Conservation (phyloP, 2,888 invertebrate genomes). For the Pollenia amentaria region DNA sequence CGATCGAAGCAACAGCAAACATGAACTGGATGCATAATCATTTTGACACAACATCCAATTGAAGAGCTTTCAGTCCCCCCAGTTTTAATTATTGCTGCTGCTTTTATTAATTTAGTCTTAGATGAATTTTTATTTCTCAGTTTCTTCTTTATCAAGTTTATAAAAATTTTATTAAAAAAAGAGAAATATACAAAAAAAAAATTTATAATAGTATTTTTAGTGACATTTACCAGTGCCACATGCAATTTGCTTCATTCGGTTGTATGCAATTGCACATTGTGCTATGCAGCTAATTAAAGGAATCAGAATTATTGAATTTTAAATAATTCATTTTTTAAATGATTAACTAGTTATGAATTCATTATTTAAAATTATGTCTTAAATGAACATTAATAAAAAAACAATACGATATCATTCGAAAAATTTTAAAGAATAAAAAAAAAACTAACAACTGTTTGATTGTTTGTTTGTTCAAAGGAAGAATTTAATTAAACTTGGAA, state of each 20-base stretch:
- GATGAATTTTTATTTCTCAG: conserved; percentile 25
- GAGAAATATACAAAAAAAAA: conserved; percentile 4
- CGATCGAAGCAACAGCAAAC: not conserved
- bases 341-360: not conserved
- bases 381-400: not conserved
- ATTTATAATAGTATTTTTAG: conserved; percentile 25
- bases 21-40: conserved; percentile 40
- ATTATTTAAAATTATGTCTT: conserved; percentile 14
- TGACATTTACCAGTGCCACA: conserved; percentile 50
- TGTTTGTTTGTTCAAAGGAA: not conserved
- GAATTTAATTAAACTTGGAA: not conserved
- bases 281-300: conserved; percentile 7
- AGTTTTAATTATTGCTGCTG: conserved; percentile 42
- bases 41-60: conserved; percentile 15
- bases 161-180: not conserved
- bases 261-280: conserved; percentile 13
- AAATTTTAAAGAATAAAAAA: conserved; percentile 15
- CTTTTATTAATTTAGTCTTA: conserved; percentile 45
- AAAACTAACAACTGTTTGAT: not conserved
- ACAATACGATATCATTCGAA: not conserved
- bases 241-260: conserved; percentile 36
- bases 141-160: conserved; percentile 41
- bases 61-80: conserved; percentile 20
- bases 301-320: not conserved
- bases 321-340: not conserved